Evolutionary conservation across 2,797 vertebrate species (phyloP).

Genomic region (Carduelis carduelis): DNA sequence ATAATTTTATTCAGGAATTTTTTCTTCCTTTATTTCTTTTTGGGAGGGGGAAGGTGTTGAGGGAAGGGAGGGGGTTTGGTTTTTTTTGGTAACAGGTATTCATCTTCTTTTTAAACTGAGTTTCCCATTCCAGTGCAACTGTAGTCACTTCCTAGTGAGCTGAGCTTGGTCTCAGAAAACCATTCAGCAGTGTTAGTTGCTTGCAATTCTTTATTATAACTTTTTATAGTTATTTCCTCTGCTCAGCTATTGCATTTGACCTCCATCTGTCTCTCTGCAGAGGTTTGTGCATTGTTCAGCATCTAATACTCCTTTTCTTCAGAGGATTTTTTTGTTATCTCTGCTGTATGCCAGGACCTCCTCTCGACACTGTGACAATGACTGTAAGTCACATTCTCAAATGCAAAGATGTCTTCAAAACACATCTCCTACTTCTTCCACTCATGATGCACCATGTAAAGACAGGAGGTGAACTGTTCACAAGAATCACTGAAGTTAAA

Average conservation of each 20-base stretch:
- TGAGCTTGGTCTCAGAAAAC: neutral
- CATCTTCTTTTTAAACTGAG: neutral
- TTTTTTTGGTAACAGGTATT: neutral
- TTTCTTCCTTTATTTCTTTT: neutral
- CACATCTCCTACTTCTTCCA: neutral
- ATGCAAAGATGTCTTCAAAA: constrained; percentile 20
- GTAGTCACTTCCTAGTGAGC: neutral
- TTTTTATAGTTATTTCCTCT: neutral
- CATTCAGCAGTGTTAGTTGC: neutral
- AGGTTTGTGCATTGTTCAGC: constrained; percentile 6
- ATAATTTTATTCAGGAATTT: neutral
- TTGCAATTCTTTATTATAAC: neutral
- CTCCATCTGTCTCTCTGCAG: constrained; percentile 40
- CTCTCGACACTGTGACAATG: constrained; percentile 25
- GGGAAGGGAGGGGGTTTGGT: too few species aligned
- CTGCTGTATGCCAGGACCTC: constrained; percentile 29
- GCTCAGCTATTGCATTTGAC: constrained; percentile 14
- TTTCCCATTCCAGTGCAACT: neutral
- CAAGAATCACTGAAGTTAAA: neutral
- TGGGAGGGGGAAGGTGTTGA: too few species aligned
- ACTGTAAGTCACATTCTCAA: constrained; percentile 40
- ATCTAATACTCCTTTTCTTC: constrained; percentile 10
- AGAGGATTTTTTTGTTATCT: constrained; percentile 36
- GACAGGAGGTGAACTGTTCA: constrained; percentile 44
- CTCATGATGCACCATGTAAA: constrained; percentile 28